Evolutionary conservation across 2,797 vertebrate species (phyloP), one percentile per base, ranked within the genome.

Genomic region (Hydrocynus forskahlii): DNA sequence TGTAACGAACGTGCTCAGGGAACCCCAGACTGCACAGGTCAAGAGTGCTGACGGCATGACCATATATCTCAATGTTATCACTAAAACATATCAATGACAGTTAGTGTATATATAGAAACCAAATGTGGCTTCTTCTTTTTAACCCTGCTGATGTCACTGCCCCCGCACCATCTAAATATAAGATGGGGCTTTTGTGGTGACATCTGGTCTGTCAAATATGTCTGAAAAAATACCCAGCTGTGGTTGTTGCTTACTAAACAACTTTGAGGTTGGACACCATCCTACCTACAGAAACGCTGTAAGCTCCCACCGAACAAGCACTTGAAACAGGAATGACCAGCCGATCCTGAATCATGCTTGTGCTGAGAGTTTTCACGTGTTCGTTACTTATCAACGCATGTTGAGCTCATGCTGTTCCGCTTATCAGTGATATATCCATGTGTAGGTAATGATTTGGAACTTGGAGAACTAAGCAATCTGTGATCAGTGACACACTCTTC

Each of bases 71-170:
- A 69, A n/a, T 23, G 17, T 57, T 64, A 16, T 69, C 63, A 55
- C 52, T 13, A 45, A 63, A 64, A 77, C 76, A 77, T 63, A 48
- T 50, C 43, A 55, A n/a, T 52, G 43, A 12, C 66, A 66, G n/a
- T n/a, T 72, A 25, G 73, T n/a, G n/a, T 69, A 67, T 38, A 52
- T 82, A 77, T 78, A 80, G 64, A 78, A 64, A 69, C 59, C 8
- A 57, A 80, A 62, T 64, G 38, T 76, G 60, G 12, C 29, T 70
- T 78, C 80, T 67, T 76, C 25, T 7, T 59, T 76, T 63, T 63
- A 66, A 74, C 71, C 25, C 57, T 73, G 68, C 54, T 68, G 54
- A 80, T 78, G 75, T 63, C 60, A 79, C 17, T 57, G 50, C 38
- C 70, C 35, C 54, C 17, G 23, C 25, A 14, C 23, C 25, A 17